Evolutionary conservation across 2,888 invertebrate species (phyloP).

Genomic region (Luperina nickerlii): DNA sequence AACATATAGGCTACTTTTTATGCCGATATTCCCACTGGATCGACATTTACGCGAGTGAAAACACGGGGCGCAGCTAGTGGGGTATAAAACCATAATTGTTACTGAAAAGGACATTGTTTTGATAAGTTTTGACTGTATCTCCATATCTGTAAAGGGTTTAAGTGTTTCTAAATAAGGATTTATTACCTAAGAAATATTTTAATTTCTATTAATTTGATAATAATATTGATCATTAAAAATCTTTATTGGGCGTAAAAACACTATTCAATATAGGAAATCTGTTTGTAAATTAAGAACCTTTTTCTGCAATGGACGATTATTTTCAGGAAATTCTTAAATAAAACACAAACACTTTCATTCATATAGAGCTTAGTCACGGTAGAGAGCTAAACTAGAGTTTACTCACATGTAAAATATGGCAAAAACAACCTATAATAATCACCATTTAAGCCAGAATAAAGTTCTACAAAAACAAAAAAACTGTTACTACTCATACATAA

Average conservation of each 20-base stretch:
- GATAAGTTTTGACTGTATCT: background rate
- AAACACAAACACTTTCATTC: too few species aligned
- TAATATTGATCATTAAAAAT: background rate
- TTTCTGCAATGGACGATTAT: background rate
- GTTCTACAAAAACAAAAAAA: constrained; percentile 28
- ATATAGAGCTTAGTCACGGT: background rate
- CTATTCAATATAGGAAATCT: background rate
- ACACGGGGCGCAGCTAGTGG: background rate
- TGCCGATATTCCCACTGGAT: too few species aligned
- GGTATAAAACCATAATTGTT: constrained; percentile 14
- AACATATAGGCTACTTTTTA: too few species aligned
- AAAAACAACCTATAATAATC: constrained; percentile 10
- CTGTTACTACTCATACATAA: constrained; percentile 29
- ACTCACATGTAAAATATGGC: constrained; percentile 6
- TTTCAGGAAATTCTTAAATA: background rate
- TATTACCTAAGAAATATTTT: background rate
- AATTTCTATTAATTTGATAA: background rate
- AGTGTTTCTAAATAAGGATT: background rate
- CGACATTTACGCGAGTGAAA: too few species aligned
- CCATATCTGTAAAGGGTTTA: background rate
- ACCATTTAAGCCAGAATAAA: constrained; percentile 24
- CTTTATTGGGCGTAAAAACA: background rate
- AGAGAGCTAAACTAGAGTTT: background rate
- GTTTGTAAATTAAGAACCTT: background rate
- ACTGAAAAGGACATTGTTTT: background rate